These are phyloP conservation scores for Chironomus striatipennis DNA, from an alignment of 1,140 invertebrate species.

Conservation along the genomic window DNA sequence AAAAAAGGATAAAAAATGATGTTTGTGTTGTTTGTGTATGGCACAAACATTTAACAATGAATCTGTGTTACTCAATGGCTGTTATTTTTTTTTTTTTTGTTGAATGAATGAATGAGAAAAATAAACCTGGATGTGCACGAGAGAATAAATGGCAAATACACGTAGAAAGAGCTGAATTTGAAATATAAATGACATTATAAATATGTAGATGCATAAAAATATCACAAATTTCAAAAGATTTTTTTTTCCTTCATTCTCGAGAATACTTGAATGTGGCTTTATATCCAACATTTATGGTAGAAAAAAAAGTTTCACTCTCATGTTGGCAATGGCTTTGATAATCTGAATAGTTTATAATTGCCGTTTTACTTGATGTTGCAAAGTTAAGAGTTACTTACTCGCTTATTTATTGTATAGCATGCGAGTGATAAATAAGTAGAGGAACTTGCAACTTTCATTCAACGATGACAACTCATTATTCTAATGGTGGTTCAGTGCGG, in stretches of 20 bases:
- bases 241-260: too few species aligned
- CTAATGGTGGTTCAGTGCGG: neutral
- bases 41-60: slow-evolving; percentile 17
- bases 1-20: slow-evolving; percentile 18
- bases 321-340: too few species aligned
- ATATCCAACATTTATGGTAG: too few species aligned
- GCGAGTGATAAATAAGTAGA: neutral
- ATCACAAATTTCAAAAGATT: too few species aligned
- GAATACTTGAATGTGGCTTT: too few species aligned
- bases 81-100: neutral
- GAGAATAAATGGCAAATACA: neutral
- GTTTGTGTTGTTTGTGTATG: neutral
- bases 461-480: slow-evolving; percentile 7
- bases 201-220: too few species aligned
- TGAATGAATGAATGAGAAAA: neutral
- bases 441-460: neutral
- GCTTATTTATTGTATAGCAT: neutral
- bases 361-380: neutral
- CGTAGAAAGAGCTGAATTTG: neutral
- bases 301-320: too few species aligned
- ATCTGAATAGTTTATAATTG: slow-evolving; percentile 2
- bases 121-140: neutral
- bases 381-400: too few species aligned
- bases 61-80: neutral
- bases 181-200: too few species aligned